Base-by-base conservation (phyloP, 2,797 vertebrate genomes). In the Myotis planiceps region DNA sequence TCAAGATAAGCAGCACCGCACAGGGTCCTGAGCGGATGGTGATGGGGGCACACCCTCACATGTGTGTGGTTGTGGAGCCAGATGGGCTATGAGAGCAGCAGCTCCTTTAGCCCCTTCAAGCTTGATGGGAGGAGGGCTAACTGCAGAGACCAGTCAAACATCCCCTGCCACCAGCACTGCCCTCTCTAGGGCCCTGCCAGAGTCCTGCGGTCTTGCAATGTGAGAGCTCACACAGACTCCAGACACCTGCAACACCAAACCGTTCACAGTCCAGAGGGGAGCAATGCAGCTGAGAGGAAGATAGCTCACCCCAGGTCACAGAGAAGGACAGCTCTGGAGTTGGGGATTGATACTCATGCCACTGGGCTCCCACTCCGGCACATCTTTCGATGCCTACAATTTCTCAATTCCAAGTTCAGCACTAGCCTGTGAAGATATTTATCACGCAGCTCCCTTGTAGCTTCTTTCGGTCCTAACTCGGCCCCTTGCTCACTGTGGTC, bases 41-140 rank as follows among this genome's bases (percentile, higher is more conserved):
- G 18, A 51, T 4, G 32, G 47, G 5, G 13, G 19, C 1, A 9
- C 19, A 51, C 19, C 23, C 1, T 78, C 27, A 29, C 0, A 0
- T 0, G 6, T 29, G 25, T 25, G 9, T 32, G 39, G 23, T 2
- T 27, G 19, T 49, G n/a, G 21, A 4, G 9, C 23, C 9, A 7
- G n/a, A n/a, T 32, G 4, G 34, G 29, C 8, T 19, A 6, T 47
- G 16, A 9, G 1, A 25, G 55, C 55, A 51, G 27, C 6, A 71
- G 58, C 72, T 81, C 23, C 45, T 29, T 68, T 13, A 72, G 39
- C 32, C 45, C 88, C 65, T 39, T 55, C 25, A 23, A 21, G 34
- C 37, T 78, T 34, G 6, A 60, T 25, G 9, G 60, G n/a, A 75
- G 4, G 27, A 90, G 18, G 10, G 7, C 4, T 13, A 9, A 9